Evolutionary conservation across 2,888 invertebrate genomes (phyloP).

Genomic region (Parochlus steinenii): DNA sequence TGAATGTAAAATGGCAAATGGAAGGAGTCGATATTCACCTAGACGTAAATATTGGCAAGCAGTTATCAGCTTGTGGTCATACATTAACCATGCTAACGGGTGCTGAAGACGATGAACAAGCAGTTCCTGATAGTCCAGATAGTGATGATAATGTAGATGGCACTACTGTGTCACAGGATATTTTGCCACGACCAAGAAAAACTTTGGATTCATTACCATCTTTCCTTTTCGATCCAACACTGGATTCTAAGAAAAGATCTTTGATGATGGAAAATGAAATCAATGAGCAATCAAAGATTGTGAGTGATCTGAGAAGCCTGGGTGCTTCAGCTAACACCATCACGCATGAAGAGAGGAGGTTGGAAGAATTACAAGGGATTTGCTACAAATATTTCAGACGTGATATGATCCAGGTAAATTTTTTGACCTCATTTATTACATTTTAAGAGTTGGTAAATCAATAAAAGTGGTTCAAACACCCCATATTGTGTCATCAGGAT

Average conservation of each 20-base stretch:
- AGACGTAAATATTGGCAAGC: conserved; percentile 91
- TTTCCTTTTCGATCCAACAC: conserved; percentile 63
- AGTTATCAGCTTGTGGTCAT: conserved; percentile 83
- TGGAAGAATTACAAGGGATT: conserved; percentile 85
- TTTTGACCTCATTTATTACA: conserved; percentile 16
- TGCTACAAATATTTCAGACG: conserved; percentile 87
- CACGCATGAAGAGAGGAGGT: conserved; percentile 76
- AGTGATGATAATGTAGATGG: conserved; percentile 45
- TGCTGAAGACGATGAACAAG: conserved; percentile 67
- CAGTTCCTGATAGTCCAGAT: conserved; percentile 49
- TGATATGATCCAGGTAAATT: conserved; percentile 65
- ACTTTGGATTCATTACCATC: conserved; percentile 63
- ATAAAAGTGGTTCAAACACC: background rate
- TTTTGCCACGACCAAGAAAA: conserved; percentile 43
- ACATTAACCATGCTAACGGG: conserved; percentile 91
- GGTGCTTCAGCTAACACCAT: conserved; percentile 83
- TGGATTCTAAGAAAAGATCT: conserved; percentile 72
- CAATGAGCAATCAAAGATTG: conserved; percentile 92
- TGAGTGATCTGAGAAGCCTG: conserved; percentile 74
- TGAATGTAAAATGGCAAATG: conserved; percentile 99
- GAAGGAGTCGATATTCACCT: conserved; percentile 95
- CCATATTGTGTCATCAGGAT: background rate
- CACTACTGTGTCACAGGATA: conserved; percentile 38
- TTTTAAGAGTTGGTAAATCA: too few species aligned
- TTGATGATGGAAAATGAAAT: conserved; percentile 90